These are phyloP conservation scores for Columbina picui DNA, from an alignment of 2,113 vertebrate genomes.

Conservation along the genomic window DNA sequence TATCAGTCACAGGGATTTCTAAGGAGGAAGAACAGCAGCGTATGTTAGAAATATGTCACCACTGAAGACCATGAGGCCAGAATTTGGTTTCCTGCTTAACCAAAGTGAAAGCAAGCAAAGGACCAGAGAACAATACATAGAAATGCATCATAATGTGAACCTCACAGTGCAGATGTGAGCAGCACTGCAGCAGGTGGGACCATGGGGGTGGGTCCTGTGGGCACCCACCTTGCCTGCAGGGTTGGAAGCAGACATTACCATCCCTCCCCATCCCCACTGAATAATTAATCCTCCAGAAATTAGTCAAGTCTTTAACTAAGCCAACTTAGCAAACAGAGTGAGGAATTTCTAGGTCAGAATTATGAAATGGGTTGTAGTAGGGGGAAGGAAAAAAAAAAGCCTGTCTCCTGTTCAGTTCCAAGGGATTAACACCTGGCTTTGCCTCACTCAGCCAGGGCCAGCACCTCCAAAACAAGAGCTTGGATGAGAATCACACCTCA, in stretches of 20 bases:
- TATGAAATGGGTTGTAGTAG: neutral
- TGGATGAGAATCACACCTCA: neutral
- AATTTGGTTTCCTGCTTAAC: neutral
- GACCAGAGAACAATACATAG: neutral
- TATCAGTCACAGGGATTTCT: neutral
- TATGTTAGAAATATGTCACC: neutral
- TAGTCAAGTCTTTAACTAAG: neutral
- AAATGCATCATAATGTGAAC: rapidly evolving
- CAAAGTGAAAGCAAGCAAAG: neutral
- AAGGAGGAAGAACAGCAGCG: neutral
- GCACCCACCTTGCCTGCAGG: neutral
- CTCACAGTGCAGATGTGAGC: rapidly evolving
- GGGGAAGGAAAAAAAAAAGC: neutral
- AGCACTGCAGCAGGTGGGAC: too few species aligned
- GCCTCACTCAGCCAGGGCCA: neutral
- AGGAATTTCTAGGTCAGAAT: slow-evolving; percentile 48
- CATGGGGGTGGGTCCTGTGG: neutral
- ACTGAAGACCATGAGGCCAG: neutral
- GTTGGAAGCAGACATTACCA: neutral
- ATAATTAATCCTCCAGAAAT: slow-evolving; percentile 29
- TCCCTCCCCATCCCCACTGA: neutral
- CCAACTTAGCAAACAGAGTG: neutral
- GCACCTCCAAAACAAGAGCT: neutral
- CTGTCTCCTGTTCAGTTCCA: neutral
- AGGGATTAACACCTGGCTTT: neutral